phyloP scores from a whole-genome alignment of 92 coral and sea anemone genomes.

The Zoanthus sociatus region DNA sequence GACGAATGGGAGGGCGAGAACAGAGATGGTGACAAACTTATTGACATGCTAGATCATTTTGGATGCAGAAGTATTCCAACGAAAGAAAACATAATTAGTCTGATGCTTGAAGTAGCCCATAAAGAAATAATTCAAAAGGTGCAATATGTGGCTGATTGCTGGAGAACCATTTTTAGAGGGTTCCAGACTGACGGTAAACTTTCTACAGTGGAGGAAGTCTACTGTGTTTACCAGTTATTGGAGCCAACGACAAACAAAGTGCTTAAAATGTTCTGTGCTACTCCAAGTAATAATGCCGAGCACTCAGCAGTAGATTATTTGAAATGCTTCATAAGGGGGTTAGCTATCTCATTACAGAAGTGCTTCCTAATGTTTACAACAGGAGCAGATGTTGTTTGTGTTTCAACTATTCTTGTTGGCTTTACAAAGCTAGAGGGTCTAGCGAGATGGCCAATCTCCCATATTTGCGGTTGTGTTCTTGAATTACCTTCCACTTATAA shows the following conservation, averaged over 20 bases:
- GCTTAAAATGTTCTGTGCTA: slow-evolving; percentile 10
- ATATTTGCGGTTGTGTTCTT: slow-evolving; percentile 58
- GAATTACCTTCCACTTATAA: slow-evolving; percentile 68
- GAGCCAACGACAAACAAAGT: slow-evolving; percentile 21
- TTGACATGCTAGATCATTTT: slow-evolving; percentile 36
- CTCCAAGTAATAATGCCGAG: slow-evolving; percentile 15
- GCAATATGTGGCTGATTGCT: slow-evolving; percentile 61
- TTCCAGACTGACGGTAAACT: not conserved
- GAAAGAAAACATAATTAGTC: slow-evolving; percentile 2
- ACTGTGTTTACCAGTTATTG: not conserved
- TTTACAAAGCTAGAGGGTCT: slow-evolving; percentile 68
- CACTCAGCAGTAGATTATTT: slow-evolving; percentile 26
- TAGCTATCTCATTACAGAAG: slow-evolving; percentile 54
- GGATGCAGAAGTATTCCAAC: slow-evolving; percentile 31
- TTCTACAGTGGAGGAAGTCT: not conserved
- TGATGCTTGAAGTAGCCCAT: slow-evolving; percentile 41
- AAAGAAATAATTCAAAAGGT: slow-evolving; percentile 63
- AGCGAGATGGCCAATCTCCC: slow-evolving; percentile 60
- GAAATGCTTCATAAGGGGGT: slow-evolving; percentile 32
- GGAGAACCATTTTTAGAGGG: slow-evolving; percentile 31
- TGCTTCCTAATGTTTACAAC: slow-evolving; percentile 56
- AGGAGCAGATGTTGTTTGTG: slow-evolving; percentile 66
- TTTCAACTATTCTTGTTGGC: slow-evolving; percentile 29
- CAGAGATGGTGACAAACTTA: slow-evolving; percentile 14
- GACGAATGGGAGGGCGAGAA: slow-evolving; percentile 14